These are phyloP conservation scores for Minunthozetes semirufus DNA, from an alignment of 2,888 invertebrate species.

Conservation along the genomic window DNA sequence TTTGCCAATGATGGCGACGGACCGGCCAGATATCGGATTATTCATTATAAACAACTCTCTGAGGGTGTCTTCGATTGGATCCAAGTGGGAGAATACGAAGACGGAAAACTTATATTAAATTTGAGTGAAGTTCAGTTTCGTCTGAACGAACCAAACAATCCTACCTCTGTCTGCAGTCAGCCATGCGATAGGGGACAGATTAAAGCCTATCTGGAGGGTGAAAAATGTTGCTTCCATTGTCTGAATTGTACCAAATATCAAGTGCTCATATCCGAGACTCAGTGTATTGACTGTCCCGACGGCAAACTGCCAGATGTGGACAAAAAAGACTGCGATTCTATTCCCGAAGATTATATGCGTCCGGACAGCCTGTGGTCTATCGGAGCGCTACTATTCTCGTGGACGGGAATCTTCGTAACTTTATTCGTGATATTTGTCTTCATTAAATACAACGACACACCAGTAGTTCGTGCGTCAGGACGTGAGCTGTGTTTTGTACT, in stretches of 20 bases:
- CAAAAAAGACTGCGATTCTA: conserved; percentile 58
- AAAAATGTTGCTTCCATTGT: conserved; percentile 91
- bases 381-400: conserved; percentile 68
- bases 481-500: conserved; percentile 51
- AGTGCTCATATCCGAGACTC: conserved; percentile 71
- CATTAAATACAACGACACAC: conserved; percentile 48
- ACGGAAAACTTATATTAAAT: conserved; percentile 70
- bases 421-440: conserved; percentile 48
- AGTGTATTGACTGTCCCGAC: conserved; percentile 68
- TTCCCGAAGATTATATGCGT: conserved; percentile 62
- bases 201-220: conserved; percentile 83
- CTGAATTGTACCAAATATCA: conserved; percentile 81
- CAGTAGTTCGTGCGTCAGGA: conserved; percentile 51
- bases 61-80: conserved; percentile 73
- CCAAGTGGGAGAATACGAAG: conserved; percentile 73
- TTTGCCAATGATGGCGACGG: conserved; percentile 88
- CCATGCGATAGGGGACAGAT: conserved; percentile 83
- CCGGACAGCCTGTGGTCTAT: conserved; percentile 75
- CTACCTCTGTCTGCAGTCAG: conserved; percentile 81
- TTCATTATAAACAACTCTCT: conserved; percentile 77
- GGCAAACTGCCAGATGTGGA: conserved; percentile 40
- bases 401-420: conserved; percentile 48
- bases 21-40: conserved; percentile 87
- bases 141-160: conserved; percentile 50
- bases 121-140: conserved; percentile 41